Conservation (phyloP, 1,140 invertebrate genomes). For the Samia ricini region DNA sequence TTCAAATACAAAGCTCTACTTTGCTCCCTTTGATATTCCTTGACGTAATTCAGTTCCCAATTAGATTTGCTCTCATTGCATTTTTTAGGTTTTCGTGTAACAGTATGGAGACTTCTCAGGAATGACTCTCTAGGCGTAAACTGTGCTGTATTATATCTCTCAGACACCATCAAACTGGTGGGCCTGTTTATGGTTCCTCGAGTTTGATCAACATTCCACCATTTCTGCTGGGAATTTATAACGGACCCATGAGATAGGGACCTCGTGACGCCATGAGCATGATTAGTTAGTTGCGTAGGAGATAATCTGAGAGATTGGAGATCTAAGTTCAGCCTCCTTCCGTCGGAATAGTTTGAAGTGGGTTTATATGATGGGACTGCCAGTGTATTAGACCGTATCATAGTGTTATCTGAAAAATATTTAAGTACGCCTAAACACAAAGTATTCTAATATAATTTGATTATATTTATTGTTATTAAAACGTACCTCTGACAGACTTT, state of each 20-base stretch:
- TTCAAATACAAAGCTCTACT: conserved; percentile 63
- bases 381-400: conserved; percentile 79
- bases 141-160: conserved; percentile 52
- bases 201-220: conserved; percentile 65
- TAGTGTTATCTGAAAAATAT: conserved; percentile 61
- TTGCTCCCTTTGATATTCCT: conserved; percentile 68
- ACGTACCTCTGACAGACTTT: conserved; percentile 61
- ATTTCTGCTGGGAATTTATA: conserved; percentile 62
- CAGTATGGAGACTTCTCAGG: conserved; percentile 67
- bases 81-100: conserved; percentile 62
- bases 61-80: conserved; percentile 67
- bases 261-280: conserved; percentile 69
- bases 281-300: conserved; percentile 57
- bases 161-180: conserved; percentile 66
- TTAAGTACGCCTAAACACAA: neutral
- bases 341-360: conserved; percentile 52
- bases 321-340: conserved; percentile 58
- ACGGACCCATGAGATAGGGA: conserved; percentile 73
- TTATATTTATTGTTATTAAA: neutral
- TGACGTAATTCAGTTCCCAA: conserved; percentile 72
- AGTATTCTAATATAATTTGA: neutral
- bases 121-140: conserved; percentile 61
- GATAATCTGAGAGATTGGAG: conserved; percentile 62
- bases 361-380: conserved; percentile 75
- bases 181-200: conserved; percentile 60